Conservation (phyloP, 2,888 invertebrate genomes). For the Rhogogaster chlorosoma region DNA sequence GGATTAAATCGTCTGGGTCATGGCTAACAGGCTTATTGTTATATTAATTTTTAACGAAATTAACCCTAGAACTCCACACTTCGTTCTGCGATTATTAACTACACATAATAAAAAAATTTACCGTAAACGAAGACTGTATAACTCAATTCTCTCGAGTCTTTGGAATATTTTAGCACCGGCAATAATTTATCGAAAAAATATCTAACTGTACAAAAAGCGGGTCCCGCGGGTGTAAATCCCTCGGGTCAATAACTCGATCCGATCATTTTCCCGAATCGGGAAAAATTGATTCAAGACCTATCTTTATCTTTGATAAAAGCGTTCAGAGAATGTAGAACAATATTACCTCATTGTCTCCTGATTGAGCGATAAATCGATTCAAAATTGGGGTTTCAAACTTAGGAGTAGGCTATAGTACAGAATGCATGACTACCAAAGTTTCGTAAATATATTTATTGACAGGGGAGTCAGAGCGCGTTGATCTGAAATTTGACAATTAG, state of each 20-base stretch:
- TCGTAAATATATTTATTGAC: background rate
- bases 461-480: background rate
- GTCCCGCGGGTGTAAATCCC: background rate
- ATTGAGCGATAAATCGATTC: background rate
- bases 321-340: background rate
- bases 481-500: background rate
- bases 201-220: background rate
- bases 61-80: background rate
- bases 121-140: background rate
- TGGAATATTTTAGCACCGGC: background rate
- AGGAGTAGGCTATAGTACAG: background rate
- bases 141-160: background rate
- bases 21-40: background rate
- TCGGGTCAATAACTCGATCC: background rate
- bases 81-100: background rate
- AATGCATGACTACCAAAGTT: background rate
- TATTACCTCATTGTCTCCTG: background rate
- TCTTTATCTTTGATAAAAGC: background rate
- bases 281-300: background rate
- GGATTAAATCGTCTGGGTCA: conserved; percentile 1
- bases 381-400: background rate
- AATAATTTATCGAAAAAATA: background rate
- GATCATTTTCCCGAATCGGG: background rate
- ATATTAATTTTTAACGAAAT: background rate
- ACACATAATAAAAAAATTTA: background rate